These are phyloP conservation scores for Lasius fuliginosus DNA, from an alignment of 2,888 invertebrate species.

Conservation along the genomic window DNA sequence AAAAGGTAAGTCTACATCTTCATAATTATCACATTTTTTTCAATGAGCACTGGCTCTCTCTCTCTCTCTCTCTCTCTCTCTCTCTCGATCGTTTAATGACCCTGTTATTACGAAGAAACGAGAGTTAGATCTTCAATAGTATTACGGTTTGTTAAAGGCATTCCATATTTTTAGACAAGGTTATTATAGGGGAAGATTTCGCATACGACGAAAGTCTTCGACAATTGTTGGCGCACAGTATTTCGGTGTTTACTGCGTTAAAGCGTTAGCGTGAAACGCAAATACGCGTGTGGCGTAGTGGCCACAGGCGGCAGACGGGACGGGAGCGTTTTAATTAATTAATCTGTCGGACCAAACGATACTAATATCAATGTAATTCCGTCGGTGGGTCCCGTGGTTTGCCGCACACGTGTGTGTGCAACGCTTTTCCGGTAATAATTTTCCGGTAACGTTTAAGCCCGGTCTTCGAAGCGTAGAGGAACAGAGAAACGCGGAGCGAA, in stretches of 20 bases:
- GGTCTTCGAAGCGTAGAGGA: slow-evolving; percentile 56
- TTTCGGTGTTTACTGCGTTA: slow-evolving; percentile 18
- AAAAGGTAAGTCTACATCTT: slow-evolving; percentile 86
- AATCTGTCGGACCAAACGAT: slow-evolving; percentile 82
- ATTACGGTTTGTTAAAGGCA: neutral
- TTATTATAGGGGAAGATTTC: neutral
- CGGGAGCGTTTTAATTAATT: slow-evolving; percentile 84
- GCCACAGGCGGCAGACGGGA: slow-evolving; percentile 60
- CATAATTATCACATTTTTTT: slow-evolving; percentile 8
- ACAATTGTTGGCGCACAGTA: slow-evolving; percentile 39
- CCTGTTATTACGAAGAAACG: neutral
- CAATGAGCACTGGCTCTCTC: neutral
- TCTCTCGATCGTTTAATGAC: neutral
- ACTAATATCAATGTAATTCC: slow-evolving; percentile 85
- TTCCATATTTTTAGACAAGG: neutral
- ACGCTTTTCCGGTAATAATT: slow-evolving; percentile 80
- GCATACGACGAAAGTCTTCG: slow-evolving; percentile 36
- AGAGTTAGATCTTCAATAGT: neutral
- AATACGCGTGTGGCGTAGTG: slow-evolving; percentile 74
- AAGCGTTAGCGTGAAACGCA: slow-evolving; percentile 86
- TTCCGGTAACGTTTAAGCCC: slow-evolving; percentile 76
- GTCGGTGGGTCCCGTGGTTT: slow-evolving; percentile 80
- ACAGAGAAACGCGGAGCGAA: slow-evolving; percentile 38
- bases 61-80: neutral
- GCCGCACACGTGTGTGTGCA: slow-evolving; percentile 79